phyloP scores from a whole-genome alignment of 2,888 invertebrate species.

The Brachypterus glaber region DNA sequence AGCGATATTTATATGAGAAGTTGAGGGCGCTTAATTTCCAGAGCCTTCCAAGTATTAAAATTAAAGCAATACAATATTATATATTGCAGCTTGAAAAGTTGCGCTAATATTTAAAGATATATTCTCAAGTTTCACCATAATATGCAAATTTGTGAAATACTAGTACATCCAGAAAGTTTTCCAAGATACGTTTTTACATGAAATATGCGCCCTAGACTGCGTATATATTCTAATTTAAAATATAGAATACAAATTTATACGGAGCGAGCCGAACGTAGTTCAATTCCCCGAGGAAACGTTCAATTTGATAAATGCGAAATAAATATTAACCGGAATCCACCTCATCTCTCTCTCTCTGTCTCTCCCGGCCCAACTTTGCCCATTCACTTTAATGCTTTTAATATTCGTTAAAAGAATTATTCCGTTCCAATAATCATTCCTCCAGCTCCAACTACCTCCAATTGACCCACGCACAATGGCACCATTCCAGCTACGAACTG shows the following conservation, averaged over 20 bases:
- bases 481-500: too few relatives aligned
- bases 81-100: conserved; percentile 21
- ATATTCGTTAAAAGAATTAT: conserved; percentile 28
- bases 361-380: conserved; percentile 20
- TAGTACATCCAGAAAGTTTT: conserved; percentile 37
- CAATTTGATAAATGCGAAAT: conserved; percentile 43
- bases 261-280: conserved; percentile 34
- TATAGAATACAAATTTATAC: conserved; percentile 44
- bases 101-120: conserved; percentile 31
- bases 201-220: conserved; percentile 40
- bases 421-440: too few relatives aligned
- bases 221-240: conserved; percentile 45
- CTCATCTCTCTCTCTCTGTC: too few relatives aligned
- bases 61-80: conserved; percentile 7
- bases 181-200: conserved; percentile 40
- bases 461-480: too few relatives aligned
- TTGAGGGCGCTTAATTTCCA: too few relatives aligned
- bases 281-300: conserved; percentile 39
- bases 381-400: conserved; percentile 26
- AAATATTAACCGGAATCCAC: conserved; percentile 40
- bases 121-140: conserved; percentile 37
- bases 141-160: conserved; percentile 37
- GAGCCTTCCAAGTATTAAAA: too few relatives aligned
- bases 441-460: too few relatives aligned
- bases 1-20: too few relatives aligned